Conservation (phyloP, 1,140 invertebrate genomes). For the Drosophila lacteicornis region DNA sequence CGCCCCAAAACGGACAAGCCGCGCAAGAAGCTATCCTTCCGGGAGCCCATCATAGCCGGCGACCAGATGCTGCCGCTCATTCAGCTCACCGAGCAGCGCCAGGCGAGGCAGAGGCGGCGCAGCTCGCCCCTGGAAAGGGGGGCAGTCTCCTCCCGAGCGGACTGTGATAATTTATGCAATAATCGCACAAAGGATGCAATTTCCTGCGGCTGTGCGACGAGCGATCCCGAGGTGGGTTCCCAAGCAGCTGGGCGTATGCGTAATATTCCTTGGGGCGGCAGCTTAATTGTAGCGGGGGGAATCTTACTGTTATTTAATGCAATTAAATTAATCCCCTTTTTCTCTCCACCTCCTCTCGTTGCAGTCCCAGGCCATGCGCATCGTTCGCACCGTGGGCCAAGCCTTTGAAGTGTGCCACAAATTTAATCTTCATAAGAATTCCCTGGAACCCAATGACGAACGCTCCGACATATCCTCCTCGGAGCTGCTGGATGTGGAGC, state of each 20-base stretch:
- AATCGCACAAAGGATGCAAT: constrained; percentile 73
- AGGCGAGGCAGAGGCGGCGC: constrained; percentile 63
- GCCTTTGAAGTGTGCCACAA: constrained; percentile 99
- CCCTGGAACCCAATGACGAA: constrained; percentile 87
- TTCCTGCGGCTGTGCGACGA: constrained; percentile 57
- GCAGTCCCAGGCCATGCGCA: constrained; percentile 98
- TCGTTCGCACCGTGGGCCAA: constrained; percentile 98
- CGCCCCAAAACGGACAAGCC: constrained; percentile 87
- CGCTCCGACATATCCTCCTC: constrained; percentile 87
- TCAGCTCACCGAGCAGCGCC: constrained; percentile 52
- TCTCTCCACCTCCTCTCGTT: constrained; percentile 66
- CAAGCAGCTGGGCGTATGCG: constrained; percentile 50
- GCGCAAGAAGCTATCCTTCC: constrained; percentile 93
- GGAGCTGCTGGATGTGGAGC: constrained; percentile 85
- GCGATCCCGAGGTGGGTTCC: constrained; percentile 73
- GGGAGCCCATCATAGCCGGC: constrained; percentile 88
- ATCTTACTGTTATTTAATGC: background rate
- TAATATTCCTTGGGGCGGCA: constrained; percentile 40
- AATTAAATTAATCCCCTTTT: constrained; percentile 40
- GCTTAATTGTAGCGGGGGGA: constrained; percentile 52
- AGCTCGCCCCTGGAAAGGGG: constrained; percentile 68
- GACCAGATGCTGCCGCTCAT: constrained; percentile 55
- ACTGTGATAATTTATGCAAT: constrained; percentile 79
- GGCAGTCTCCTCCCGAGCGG: background rate
- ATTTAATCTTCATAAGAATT: constrained; percentile 88